phyloP scores from a whole-genome alignment of 2,888 invertebrate species.

The Drosophila picticornis region DNA sequence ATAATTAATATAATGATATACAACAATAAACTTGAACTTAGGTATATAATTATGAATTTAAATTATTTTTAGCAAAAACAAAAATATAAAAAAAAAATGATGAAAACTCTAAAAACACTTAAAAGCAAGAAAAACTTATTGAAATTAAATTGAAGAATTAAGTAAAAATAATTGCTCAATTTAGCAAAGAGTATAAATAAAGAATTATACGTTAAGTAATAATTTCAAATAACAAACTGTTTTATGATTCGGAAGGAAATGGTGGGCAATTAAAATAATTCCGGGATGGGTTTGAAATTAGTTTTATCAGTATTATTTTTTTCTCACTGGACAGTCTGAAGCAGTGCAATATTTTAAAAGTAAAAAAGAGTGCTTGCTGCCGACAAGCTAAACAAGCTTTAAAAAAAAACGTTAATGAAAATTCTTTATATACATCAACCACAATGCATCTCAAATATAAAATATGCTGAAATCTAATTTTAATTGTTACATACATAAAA shows the following conservation, averaged over 20 bases:
- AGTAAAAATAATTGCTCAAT: conserved; percentile 84
- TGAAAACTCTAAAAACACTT: conserved; percentile 64
- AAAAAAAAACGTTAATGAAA: background rate
- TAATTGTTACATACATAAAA: background rate
- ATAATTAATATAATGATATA: conserved; percentile 67
- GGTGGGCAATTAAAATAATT: background rate
- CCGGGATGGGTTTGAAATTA: background rate
- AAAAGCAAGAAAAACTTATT: conserved; percentile 67
- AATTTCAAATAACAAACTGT: conserved; percentile 62
- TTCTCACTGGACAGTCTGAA: background rate
- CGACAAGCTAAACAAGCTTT: background rate
- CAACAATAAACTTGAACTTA: conserved; percentile 78
- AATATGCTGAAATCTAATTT: background rate
- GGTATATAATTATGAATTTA: conserved; percentile 81
- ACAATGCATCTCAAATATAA: background rate
- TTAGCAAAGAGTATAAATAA: conserved; percentile 83
- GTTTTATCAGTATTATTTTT: background rate
- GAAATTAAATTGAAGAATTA: conserved; percentile 74
- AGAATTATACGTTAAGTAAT: conserved; percentile 85
- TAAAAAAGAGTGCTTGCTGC: background rate
- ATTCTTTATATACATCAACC: background rate
- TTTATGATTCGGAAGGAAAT: conserved; percentile 11
- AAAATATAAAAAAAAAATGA: conserved; percentile 50
- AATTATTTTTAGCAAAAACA: conserved; percentile 79
- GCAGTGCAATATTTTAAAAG: background rate